Base-by-base conservation (phyloP, 2,888 invertebrate genomes). In the Agrochola litura region DNA sequence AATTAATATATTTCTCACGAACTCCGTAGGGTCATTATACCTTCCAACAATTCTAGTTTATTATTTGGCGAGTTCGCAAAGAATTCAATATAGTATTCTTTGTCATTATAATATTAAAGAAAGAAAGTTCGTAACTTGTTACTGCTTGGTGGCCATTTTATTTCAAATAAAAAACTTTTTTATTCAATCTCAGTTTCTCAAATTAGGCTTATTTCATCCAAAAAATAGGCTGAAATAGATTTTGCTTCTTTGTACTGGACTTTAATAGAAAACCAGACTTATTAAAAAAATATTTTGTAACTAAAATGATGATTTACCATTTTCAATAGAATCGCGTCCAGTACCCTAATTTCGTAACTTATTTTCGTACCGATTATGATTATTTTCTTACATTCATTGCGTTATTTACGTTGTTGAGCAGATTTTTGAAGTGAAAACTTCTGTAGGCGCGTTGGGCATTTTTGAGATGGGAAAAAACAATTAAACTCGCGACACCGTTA, bases 51-150 rank as follows among this genome's bases (percentile, higher is more conserved):
- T 16, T 22, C 37, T 70, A 60, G 54, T 83, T 73, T 63, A 43
- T 76, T 76, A 67, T 71, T 73, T 68, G 56, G 49, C n/a, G 37
- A 75, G 37, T 82, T 64, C 54, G 12, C 65, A 46, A 72, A 80
- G 22, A 83, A 80, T 69, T 69, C 43, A 72, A 79, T 71, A 46
- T 0, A 37, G 0, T 46, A 73, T 77, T 81, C 66, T 49, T 72
- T 61, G n/a, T 65, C 70, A 71, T 74, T 69, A 69, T 14, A 77
- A 72, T 72, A 72, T 60, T 74, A 67, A n/a, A 63, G 12, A 82
- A 67, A 83, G 67, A 61, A 83, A 80, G 56, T 81, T 83, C 30
- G 2, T 19, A 83, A 68, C 77, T 80, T 75, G 46, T 82, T 78
- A 71, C 58, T 30, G 52, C 14, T 75, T 70, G 76, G 60, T 81